Conservation (phyloP, 2,888 invertebrate species). For the Protodeltote pygarga region DNA sequence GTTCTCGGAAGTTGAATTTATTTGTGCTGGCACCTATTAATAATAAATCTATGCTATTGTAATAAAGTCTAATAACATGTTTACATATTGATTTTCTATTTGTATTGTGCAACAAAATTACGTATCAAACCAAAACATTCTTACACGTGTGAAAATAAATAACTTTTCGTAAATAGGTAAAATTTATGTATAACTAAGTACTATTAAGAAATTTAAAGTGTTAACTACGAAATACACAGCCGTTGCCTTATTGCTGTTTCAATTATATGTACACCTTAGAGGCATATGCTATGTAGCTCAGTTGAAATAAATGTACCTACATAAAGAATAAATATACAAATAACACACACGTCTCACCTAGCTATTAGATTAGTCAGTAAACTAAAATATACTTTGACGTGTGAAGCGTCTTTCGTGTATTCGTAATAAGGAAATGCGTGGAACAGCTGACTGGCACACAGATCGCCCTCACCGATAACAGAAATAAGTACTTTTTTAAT, state of each 20-base stretch:
- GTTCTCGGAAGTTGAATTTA: not conserved
- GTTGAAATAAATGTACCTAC: too few species aligned
- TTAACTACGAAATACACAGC: constrained; percentile 13
- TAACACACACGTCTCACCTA: not conserved
- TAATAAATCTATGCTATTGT: not conserved
- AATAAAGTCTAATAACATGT: not conserved
- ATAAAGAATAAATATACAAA: constrained; percentile 37
- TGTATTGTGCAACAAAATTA: not conserved
- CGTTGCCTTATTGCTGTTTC: constrained; percentile 17
- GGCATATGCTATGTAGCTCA: constrained; percentile 9
- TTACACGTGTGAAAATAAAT: constrained; percentile 25
- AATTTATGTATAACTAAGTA: constrained; percentile 18
- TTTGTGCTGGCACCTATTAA: not conserved
- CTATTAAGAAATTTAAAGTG: constrained; percentile 5
- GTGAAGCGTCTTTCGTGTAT: constrained; percentile 30
- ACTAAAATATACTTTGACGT: constrained; percentile 16
- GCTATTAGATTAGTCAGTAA: constrained; percentile 16
- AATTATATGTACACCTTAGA: constrained; percentile 36
- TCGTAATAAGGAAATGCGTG: constrained; percentile 39
- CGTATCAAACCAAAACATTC: constrained; percentile 6
- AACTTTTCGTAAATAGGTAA: not conserved
- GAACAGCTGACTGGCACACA: constrained; percentile 40
- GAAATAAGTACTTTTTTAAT: constrained; percentile 41
- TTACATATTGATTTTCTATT: not conserved
- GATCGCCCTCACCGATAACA: constrained; percentile 41